Evolutionary conservation across 2,888 invertebrate species (phyloP), one percentile per base, ranked within the genome.

Genomic region (Agonopterix arenella): DNA sequence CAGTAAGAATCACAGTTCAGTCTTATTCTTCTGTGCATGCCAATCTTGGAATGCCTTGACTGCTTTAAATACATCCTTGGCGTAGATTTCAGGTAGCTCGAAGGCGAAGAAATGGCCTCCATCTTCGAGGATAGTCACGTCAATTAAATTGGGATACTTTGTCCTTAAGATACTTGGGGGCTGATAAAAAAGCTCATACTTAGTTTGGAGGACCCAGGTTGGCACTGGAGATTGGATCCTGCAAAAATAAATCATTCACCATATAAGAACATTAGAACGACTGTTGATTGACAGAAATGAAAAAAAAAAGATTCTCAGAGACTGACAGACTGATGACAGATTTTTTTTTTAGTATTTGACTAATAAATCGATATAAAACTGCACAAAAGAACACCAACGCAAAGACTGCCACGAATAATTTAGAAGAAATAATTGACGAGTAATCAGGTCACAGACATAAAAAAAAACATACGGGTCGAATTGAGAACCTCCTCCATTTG

Each of bases 51-150:
- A 80, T 0, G 70, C 73, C 44, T 73, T 68, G 0, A 80, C 73
- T 2, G 82, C 84, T 46, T 66, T 76, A 58, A 80, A 80, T 1
- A 97, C 77, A 62, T 97, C 96, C 2, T 91, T 82, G 7, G 93
- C 90, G 5, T 96, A 74, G 0, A 92, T 64, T 52, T 90, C 66
- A 0, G 97, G 96, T 52, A 91, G 82, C 73, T 97, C 95, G 47
- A 95, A 86, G 0, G 96, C 95, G 0, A 93, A 92, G 80, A 96
- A 97, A 75, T 97, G 97, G 0, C 97, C 97, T 1, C 95, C 95
- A 3, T 90, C 75, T 0, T 86, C 70, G 53, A 92, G 72, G 51
- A 92, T 86, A 0, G 90, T 92, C 53, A 90, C 89, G 44, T 92
- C 92, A 8, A 94, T 80, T 5, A 96, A 60, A 65, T 95, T 93